phyloP scores from a whole-genome alignment of 2,888 invertebrate species.

The Leptogaster cylindrica region DNA sequence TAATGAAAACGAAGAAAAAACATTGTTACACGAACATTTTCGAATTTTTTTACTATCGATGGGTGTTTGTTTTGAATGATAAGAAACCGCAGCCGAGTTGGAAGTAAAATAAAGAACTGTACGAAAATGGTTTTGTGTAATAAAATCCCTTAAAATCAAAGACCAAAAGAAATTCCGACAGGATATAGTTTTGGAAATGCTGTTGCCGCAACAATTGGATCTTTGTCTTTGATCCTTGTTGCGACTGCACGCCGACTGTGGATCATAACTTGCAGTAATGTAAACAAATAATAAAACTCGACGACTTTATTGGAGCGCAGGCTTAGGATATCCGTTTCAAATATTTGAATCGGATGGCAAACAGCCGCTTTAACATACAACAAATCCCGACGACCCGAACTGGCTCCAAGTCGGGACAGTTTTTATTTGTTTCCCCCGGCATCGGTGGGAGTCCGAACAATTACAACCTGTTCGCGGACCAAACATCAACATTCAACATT shows the following conservation, averaged over 20 bases:
- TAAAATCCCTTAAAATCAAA: too few relatives aligned
- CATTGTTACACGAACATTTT: background rate
- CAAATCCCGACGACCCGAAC: conserved; percentile 5
- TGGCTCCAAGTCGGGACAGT: background rate
- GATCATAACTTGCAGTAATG: conserved; percentile 8
- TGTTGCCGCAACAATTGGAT: background rate
- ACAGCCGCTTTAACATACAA: conserved; percentile 15
- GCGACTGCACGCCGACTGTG: background rate
- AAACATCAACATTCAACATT: background rate
- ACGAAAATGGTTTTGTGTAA: too few relatives aligned
- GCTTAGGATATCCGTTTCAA: conserved; percentile 40
- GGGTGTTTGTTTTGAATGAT: too few relatives aligned
- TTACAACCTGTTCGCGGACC: conserved; percentile 22
- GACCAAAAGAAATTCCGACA: conserved; percentile 15
- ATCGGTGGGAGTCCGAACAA: conserved; percentile 5
- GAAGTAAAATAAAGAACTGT: background rate
- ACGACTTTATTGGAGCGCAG: conserved; percentile 27
- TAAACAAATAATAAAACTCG: conserved; percentile 19
- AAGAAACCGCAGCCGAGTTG: background rate
- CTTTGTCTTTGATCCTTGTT: conserved; percentile 17
- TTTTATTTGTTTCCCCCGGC: conserved; percentile 8
- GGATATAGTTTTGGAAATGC: conserved; percentile 20
- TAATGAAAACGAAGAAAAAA: background rate
- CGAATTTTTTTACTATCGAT: too few relatives aligned
- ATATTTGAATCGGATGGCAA: conserved; percentile 37